phyloP scores from a whole-genome alignment of 2,888 invertebrate species.

The Plebejus melissa region DNA sequence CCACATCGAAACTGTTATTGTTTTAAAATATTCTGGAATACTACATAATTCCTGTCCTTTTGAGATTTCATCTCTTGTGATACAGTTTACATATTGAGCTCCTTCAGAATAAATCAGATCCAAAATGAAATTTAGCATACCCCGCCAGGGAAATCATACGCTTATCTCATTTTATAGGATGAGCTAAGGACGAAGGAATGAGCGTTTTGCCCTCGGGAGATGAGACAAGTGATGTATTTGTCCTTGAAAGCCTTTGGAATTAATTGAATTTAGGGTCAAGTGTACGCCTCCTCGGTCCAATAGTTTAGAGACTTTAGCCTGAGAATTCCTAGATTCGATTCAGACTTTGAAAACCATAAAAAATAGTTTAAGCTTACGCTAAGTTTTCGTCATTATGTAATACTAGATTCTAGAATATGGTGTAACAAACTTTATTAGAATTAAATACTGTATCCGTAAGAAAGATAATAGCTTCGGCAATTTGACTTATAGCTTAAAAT shows the following conservation, averaged over 20 bases:
- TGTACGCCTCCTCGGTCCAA: neutral
- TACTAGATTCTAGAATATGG: neutral
- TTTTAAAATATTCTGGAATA: too few species aligned
- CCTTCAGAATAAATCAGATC: neutral
- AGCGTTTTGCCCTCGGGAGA: constrained; percentile 30
- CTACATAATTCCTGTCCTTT: too few species aligned
- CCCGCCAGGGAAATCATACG: constrained; percentile 68
- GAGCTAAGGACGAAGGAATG: constrained; percentile 51
- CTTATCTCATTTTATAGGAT: constrained; percentile 69
- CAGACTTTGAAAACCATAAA: too few species aligned
- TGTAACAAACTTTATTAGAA: neutral
- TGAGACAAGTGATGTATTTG: neutral
- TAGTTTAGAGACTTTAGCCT: too few species aligned
- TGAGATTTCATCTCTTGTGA: neutral
- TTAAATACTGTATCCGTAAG: neutral
- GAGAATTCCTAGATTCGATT: too few species aligned
- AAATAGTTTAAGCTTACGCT: too few species aligned
- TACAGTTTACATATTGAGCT: neutral
- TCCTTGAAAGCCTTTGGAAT: constrained; percentile 12
- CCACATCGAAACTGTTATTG: too few species aligned
- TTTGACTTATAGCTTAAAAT: neutral
- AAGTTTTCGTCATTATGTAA: too few species aligned
- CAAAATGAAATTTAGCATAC: constrained; percentile 38
- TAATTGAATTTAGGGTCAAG: neutral
- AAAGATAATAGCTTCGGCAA: neutral